Percentiles rank a stretch among this genome's conserved stretches.
These are phyloP conservation scores for Casuarius casuarius DNA, from an alignment of 2,113 vertebrate genomes.

Conservation along the genomic window DNA sequence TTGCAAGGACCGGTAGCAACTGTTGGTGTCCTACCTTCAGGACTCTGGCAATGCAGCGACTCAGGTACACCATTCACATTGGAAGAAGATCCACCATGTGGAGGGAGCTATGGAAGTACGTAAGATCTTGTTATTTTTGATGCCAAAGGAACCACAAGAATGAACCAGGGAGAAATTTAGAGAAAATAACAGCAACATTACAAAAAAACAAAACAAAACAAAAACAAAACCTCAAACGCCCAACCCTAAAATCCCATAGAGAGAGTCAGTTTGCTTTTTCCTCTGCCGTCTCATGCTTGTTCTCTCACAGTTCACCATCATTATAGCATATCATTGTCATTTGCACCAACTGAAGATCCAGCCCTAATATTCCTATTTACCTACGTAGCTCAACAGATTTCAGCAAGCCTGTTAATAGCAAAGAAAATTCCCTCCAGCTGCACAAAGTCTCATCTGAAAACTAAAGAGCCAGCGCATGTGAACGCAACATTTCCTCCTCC, in stretches of 20 bases:
- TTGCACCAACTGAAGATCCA: neutral
- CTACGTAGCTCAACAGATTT: neutral
- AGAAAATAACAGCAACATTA: neutral
- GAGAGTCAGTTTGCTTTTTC: neutral
- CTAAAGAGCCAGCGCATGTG: neutral
- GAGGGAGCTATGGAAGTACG: constrained; percentile 75
- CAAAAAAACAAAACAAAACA: fast-evolving
- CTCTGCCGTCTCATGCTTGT: neutral
- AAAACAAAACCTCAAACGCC: too few species aligned
- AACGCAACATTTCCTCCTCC: neutral
- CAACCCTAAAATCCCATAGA: neutral
- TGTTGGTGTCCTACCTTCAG: constrained; percentile 83
- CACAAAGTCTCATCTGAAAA: neutral
- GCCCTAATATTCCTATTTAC: neutral
- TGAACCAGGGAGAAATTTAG: neutral
- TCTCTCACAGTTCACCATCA: neutral
- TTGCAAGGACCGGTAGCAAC: neutral
- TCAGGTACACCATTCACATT: constrained; percentile 87
- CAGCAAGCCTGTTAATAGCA: neutral
- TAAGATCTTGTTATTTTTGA: neutral
- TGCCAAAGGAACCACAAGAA: neutral
- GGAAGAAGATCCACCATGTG: constrained; percentile 81
- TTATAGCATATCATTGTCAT: neutral
- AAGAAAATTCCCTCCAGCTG: neutral
- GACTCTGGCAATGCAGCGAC: constrained; percentile 79